Conservation (phyloP, 2,797 vertebrate species). For the Pseudochirops corinnae region DNA sequence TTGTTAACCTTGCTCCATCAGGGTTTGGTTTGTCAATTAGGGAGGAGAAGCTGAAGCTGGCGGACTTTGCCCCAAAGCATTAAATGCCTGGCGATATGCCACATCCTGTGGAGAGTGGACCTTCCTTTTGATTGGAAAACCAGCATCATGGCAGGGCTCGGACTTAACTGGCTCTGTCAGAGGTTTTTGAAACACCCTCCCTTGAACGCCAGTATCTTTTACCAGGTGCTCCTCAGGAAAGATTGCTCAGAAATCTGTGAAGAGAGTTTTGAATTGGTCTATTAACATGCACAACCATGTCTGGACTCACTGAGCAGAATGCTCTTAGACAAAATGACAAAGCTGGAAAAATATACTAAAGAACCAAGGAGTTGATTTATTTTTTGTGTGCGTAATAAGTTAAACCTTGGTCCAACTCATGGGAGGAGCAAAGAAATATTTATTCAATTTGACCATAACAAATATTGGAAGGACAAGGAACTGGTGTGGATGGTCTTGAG, state of each 20-base stretch:
- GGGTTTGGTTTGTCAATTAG: constrained; percentile 85
- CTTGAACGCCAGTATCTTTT: constrained; percentile 80
- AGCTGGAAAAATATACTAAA: constrained; percentile 80
- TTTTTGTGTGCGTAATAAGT: constrained; percentile 74
- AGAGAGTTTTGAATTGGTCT: constrained; percentile 75
- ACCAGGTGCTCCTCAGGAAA: constrained; percentile 82
- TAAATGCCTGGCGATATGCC: constrained; percentile 83
- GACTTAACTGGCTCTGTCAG: constrained; percentile 71
- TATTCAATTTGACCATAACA: constrained; percentile 65
- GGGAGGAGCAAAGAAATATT: constrained; percentile 73
- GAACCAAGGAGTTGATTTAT: constrained; percentile 79
- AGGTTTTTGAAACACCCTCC: constrained; percentile 71
- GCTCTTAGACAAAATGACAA: constrained; percentile 81
- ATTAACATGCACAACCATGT: constrained; percentile 77
- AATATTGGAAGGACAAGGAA: constrained; percentile 71
- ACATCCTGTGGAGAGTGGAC: constrained; percentile 82
- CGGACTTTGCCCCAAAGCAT: constrained; percentile 81
- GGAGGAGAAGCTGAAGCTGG: constrained; percentile 79
- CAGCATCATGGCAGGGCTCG: constrained; percentile 82
- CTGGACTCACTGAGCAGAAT: constrained; percentile 68
- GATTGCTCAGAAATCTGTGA: constrained; percentile 75
- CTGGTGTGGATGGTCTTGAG: constrained; percentile 71
- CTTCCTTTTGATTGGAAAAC: constrained; percentile 86
- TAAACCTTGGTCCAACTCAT: constrained; percentile 74
- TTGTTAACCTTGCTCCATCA: constrained; percentile 79